Conservation (phyloP, 1,140 invertebrate genomes). For the Lethrus apterus region DNA sequence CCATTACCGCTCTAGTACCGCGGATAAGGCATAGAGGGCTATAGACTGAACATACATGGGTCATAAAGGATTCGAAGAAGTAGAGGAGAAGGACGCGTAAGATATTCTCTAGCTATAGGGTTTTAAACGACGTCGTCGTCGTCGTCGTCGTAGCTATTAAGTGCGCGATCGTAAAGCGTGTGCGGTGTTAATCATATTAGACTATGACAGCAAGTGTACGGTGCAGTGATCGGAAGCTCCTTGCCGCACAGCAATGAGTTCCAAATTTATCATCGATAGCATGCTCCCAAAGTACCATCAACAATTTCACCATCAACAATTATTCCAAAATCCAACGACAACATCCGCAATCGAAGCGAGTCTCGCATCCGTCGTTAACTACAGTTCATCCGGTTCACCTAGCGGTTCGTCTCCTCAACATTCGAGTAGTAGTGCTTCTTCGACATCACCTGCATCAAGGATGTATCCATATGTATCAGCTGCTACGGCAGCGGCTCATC, state of each 20-base stretch:
- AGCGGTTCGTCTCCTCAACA: conserved; percentile 46
- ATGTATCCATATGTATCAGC: conserved; percentile 65
- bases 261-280: conserved; percentile 94
- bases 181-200: conserved; percentile 22
- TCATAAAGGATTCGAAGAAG: conserved; percentile 60
- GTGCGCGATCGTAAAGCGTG: conserved; percentile 37
- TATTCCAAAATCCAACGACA: conserved; percentile 47
- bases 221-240: conserved; percentile 32
- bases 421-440: conserved; percentile 46
- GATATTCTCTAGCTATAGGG: conserved; percentile 42
- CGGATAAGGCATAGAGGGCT: conserved; percentile 56
- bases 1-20: conserved; percentile 58
- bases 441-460: conserved; percentile 59
- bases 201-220: conserved; percentile 38
- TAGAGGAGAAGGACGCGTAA: conserved; percentile 58
- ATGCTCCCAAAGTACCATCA: conserved; percentile 91
- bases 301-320: conserved; percentile 65
- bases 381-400: conserved; percentile 38
- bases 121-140: conserved; percentile 33
- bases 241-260: conserved; percentile 67
- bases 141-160: conserved; percentile 8
- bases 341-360: conserved; percentile 43
- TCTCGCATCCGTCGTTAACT: conserved; percentile 46
- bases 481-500: conserved; percentile 58
- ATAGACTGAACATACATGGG: conserved; percentile 59